Conservation (phyloP, 2,888 invertebrate genomes). For the Molanna angustata region DNA sequence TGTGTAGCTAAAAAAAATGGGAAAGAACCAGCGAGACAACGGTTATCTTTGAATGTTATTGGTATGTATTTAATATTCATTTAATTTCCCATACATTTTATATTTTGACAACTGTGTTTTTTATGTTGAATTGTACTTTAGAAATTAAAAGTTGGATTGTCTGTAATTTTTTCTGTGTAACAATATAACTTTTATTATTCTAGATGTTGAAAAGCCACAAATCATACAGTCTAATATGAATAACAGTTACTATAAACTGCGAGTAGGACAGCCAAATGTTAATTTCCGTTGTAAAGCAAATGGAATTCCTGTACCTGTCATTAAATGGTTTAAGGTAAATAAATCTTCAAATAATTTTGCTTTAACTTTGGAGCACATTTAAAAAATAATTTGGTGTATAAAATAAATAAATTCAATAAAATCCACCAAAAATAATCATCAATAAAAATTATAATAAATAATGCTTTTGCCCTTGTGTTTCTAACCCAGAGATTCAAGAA, state of each 20-base stretch:
- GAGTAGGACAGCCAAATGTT: conserved; percentile 39
- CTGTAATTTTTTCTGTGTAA: background rate
- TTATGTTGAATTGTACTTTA: too few species aligned
- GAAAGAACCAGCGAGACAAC: too few species aligned
- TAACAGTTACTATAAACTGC: conserved; percentile 39
- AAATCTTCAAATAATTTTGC: too few species aligned
- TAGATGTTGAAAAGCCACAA: conserved; percentile 47
- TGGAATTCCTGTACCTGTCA: conserved; percentile 62
- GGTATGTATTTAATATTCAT: background rate
- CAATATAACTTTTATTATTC: conserved; percentile 28
- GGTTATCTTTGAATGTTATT: background rate
- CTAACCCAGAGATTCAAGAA: too few species aligned
- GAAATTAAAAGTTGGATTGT: background rate
- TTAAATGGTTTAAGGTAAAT: conserved; percentile 70
- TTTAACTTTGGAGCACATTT: too few species aligned
- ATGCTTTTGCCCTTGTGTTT: too few species aligned
- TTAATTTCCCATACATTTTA: background rate
- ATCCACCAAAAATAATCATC: too few species aligned
- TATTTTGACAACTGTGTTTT: too few species aligned
- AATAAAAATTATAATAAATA: too few species aligned
- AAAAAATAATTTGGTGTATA: too few species aligned
- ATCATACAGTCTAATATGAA: conserved; percentile 50
- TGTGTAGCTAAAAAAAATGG: conserved; percentile 38
- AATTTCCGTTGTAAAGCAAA: conserved; percentile 53
- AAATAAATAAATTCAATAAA: too few species aligned